These are phyloP conservation scores for Dasysyrphus tricinctus DNA, from an alignment of 2,888 invertebrate genomes.

Conservation along the genomic window DNA sequence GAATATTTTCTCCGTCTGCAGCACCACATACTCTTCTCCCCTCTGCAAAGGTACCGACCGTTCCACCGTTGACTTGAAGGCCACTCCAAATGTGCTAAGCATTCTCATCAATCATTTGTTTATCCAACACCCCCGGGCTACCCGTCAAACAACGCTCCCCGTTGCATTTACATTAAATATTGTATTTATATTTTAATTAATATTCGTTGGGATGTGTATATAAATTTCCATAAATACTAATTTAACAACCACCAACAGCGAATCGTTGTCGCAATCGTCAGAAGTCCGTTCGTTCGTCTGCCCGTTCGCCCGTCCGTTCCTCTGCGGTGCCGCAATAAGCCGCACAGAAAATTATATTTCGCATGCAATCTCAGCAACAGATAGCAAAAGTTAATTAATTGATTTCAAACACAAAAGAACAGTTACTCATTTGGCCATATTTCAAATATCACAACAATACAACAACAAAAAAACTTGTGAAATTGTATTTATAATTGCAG, in stretches of 20 bases:
- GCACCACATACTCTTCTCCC: not conserved
- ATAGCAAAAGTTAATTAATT: conserved; percentile 70
- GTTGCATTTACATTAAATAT: conserved; percentile 59
- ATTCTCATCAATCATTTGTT: conserved; percentile 73
- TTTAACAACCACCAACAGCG: conserved; percentile 27
- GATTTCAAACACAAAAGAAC: conserved; percentile 66
- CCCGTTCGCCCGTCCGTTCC: not conserved
- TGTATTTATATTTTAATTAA: conserved; percentile 64
- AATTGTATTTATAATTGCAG: conserved; percentile 62
- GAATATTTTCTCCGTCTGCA: not conserved
- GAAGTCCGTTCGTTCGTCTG: not conserved
- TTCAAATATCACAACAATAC: conserved; percentile 17
- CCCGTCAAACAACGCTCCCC: conserved; percentile 29
- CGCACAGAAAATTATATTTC: conserved; percentile 31
- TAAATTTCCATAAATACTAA: conserved; percentile 33
- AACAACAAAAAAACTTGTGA: conserved; percentile 46
- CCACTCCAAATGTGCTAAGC: conserved; percentile 70
- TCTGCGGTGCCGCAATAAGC: conserved; percentile 5
- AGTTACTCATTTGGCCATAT: conserved; percentile 54
- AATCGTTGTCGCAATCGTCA: conserved; percentile 4
- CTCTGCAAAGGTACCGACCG: conserved; percentile 53
- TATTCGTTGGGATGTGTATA: conserved; percentile 56
- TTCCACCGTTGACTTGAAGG: conserved; percentile 65
- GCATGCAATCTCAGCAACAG: conserved; percentile 66
- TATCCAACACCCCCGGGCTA: conserved; percentile 33